Percentiles rank a stretch among this genome's conserved stretches.
phyloP scores from a whole-genome alignment of 2,113 vertebrate genomes.

The Cephalopholis sonnerati region DNA sequence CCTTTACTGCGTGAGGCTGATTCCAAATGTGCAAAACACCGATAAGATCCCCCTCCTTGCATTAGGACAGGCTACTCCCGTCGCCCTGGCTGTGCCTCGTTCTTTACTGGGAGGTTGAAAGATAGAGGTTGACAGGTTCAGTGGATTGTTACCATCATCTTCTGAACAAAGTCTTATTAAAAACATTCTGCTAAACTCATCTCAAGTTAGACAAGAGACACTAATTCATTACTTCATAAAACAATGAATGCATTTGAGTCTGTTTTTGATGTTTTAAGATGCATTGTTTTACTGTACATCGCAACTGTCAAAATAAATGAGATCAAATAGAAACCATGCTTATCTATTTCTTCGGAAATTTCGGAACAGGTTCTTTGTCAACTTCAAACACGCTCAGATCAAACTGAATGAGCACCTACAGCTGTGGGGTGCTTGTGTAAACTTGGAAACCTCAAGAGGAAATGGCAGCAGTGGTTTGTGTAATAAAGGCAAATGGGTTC shows the following conservation, averaged over 20 bases:
- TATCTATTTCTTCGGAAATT: conserved; percentile 5
- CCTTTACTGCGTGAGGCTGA: conserved; percentile 57
- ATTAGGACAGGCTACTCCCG: conserved; percentile 55
- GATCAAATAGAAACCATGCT: not conserved
- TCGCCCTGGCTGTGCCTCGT: not conserved
- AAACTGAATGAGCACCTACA: not conserved
- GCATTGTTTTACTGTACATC: not conserved
- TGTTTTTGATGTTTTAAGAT: not conserved
- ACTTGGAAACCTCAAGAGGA: conserved; percentile 60
- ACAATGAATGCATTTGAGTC: not conserved
- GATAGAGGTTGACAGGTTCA: not conserved
- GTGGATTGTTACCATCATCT: not conserved
- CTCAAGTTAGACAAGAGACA: not conserved
- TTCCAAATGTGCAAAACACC: conserved; percentile 55
- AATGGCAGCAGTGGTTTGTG: conserved; percentile 61
- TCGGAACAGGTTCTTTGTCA: conserved; percentile 14
- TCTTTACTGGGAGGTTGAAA: not conserved
- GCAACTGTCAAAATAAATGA: not conserved
- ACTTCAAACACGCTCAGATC: not conserved
- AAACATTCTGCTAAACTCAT: not conserved
- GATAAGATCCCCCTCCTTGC: conserved; percentile 73
- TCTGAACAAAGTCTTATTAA: not conserved
- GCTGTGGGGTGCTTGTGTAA: conserved; percentile 43
- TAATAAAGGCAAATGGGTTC: conserved; percentile 37
- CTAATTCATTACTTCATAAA: not conserved